A percentile compares a stretch with the other conserved stretches of the same genome.
Conservation (phyloP, 2,797 vertebrate species). For the Phataginus tetradactyla region DNA sequence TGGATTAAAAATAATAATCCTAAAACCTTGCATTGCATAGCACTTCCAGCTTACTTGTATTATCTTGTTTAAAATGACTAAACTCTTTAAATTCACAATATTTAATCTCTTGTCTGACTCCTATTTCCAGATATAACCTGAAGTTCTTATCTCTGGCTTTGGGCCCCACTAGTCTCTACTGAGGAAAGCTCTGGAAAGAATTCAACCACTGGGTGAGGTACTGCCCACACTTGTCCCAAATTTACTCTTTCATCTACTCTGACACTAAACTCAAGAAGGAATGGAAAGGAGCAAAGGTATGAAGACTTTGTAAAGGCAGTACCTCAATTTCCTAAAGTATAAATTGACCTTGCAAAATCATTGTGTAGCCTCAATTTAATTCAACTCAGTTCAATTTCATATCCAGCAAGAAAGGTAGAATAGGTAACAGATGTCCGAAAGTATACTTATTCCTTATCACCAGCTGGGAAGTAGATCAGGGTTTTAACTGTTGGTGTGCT, state of each 20-base stretch:
- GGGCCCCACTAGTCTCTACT: not conserved
- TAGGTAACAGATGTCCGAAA: not conserved
- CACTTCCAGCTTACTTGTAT: slow-evolving; percentile 4
- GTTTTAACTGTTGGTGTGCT: not conserved
- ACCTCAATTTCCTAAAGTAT: not conserved
- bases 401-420: not conserved
- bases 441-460: not conserved
- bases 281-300: not conserved
- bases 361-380: not conserved
- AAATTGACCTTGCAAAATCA: not conserved
- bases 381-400: not conserved
- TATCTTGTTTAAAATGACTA: slow-evolving; percentile 5
- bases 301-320: slow-evolving; percentile 3
- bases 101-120: not conserved
- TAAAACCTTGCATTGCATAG: not conserved
- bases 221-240: not conserved
- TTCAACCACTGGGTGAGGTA: not conserved
- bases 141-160: slow-evolving; percentile 9
- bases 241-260: not conserved
- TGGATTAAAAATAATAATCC: slow-evolving; percentile 19
- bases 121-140: not conserved
- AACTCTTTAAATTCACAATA: slow-evolving; percentile 11
- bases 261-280: not conserved
- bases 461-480: not conserved
- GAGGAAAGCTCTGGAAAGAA: not conserved